Conservation (phyloP, 2,113 vertebrate species). For the Irena cyanogastra region DNA sequence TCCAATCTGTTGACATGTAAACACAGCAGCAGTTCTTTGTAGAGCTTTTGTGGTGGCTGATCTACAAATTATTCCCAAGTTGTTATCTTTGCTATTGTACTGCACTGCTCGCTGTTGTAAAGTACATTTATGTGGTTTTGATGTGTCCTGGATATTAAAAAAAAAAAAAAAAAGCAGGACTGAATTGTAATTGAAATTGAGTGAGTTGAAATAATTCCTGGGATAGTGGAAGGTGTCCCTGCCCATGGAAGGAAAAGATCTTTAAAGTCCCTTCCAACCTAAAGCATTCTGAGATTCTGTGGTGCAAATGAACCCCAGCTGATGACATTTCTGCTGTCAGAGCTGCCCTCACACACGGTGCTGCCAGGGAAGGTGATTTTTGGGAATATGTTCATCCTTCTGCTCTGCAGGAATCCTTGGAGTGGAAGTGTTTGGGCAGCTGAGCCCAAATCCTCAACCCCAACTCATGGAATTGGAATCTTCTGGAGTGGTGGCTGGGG, state of each 20-base stretch:
- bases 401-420: accelerated
- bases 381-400: accelerated
- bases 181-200: not conserved
- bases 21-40: constrained; percentile 7
- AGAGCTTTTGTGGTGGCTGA: not conserved
- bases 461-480: accelerated
- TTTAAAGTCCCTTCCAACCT: not conserved
- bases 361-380: not conserved
- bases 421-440: not conserved
- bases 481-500: not conserved
- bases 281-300: not conserved
- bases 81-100: not conserved
- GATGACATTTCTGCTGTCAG: not conserved
- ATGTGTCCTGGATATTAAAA: not conserved
- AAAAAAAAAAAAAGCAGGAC: not conserved
- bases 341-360: not conserved
- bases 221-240: not conserved
- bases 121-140: not conserved
- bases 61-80: not conserved
- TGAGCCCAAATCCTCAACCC: not conserved
- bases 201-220: not conserved
- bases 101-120: not conserved
- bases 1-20: constrained; percentile 44
- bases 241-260: not conserved
- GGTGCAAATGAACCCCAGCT: not conserved